phyloP scores from a whole-genome alignment of 2,113 vertebrate genomes.

The Spermophilus dauricus region DNA sequence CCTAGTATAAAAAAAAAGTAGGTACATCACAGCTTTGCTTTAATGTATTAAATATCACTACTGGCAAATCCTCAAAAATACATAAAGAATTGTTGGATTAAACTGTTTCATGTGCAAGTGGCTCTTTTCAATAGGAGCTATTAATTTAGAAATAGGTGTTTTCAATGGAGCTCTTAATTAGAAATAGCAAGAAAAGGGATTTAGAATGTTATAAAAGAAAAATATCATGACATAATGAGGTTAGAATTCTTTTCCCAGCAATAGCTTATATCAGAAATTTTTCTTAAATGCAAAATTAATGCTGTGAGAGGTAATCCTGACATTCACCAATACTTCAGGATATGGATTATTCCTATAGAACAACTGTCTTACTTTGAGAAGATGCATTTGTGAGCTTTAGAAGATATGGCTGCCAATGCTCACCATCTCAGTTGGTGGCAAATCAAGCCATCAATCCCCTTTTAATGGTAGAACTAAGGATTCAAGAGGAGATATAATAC shows the following conservation, averaged over 20 bases:
- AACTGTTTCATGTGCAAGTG: background rate
- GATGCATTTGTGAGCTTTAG: background rate
- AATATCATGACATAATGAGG: constrained; percentile 3
- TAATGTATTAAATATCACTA: constrained; percentile 40
- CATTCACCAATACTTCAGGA: constrained; percentile 18
- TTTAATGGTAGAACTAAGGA: background rate
- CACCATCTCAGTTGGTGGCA: background rate
- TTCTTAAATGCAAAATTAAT: constrained; percentile 57
- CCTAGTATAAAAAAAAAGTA: too few species aligned
- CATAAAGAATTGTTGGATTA: background rate
- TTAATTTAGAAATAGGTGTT: constrained; percentile 56
- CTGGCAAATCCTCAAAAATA: constrained; percentile 49
- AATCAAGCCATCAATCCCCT: background rate
- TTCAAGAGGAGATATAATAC: background rate
- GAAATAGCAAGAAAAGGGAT: constrained; percentile 29
- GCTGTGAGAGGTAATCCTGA: background rate
- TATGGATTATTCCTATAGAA: background rate
- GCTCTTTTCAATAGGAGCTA: background rate
- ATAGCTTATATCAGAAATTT: constrained; percentile 7
- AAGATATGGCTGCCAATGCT: background rate
- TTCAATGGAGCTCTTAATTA: constrained; percentile 54
- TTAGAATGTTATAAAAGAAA: constrained; percentile 10
- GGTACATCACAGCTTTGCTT: background rate
- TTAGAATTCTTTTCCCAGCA: background rate
- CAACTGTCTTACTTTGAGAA: background rate